A percentile compares a stretch with the other conserved stretches of the same genome.
These are phyloP conservation scores for Molorchus minor DNA, from an alignment of 2,888 invertebrate species.

Conservation along the genomic window DNA sequence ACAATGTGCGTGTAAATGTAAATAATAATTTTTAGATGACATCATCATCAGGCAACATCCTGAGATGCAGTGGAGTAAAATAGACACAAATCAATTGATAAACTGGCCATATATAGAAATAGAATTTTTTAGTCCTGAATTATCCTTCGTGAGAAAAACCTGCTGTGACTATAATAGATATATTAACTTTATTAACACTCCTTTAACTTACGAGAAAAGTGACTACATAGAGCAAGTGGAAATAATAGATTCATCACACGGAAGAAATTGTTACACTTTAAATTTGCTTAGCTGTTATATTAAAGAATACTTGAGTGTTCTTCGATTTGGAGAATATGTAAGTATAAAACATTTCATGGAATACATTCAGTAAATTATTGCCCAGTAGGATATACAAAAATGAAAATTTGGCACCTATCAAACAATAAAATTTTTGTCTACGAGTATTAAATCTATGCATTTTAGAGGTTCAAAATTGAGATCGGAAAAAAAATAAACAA, in stretches of 20 bases:
- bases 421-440: too few relatives aligned
- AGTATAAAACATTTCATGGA: conserved; percentile 21
- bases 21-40: conserved; percentile 34
- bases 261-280: conserved; percentile 32
- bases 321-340: conserved; percentile 33
- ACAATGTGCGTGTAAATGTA: not conserved
- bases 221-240: conserved; percentile 40
- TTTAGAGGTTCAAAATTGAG: too few relatives aligned
- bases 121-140: conserved; percentile 39
- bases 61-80: conserved; percentile 32
- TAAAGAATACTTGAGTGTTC: conserved; percentile 32
- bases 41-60: conserved; percentile 41
- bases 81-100: conserved; percentile 38
- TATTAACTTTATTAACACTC: conserved; percentile 33
- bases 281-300: conserved; percentile 33
- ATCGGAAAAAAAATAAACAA: too few relatives aligned
- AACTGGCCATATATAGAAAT: conserved; percentile 43
- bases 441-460: too few relatives aligned
- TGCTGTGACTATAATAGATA: conserved; percentile 37
- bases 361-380: too few relatives aligned
- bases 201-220: conserved; percentile 23
- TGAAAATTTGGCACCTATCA: too few relatives aligned
- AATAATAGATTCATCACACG: conserved; percentile 30
- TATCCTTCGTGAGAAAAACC: conserved; percentile 40
- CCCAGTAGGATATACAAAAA: too few relatives aligned